Conservation (phyloP, 2,797 vertebrate species). For the Peromyscus aztecus region DNA sequence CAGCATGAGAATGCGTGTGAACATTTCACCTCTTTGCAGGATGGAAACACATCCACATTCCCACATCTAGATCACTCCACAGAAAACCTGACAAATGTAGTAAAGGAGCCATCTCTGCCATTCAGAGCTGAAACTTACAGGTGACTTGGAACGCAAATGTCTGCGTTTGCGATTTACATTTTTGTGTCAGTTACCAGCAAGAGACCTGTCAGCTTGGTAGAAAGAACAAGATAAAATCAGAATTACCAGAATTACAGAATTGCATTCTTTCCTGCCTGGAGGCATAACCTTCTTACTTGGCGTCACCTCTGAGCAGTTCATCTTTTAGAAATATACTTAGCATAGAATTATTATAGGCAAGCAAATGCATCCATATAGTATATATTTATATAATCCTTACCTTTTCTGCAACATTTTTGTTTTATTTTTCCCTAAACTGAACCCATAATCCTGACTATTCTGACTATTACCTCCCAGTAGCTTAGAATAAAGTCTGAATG, state of each 20-base stretch:
- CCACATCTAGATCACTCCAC: not conserved
- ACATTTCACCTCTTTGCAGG: not conserved
- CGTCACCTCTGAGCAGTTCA: constrained; percentile 5
- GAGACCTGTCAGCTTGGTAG: constrained; percentile 66
- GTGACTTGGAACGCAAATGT: constrained; percentile 34
- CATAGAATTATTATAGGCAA: not conserved
- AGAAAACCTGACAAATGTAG: not conserved
- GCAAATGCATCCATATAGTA: not conserved
- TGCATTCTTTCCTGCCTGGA: constrained; percentile 59
- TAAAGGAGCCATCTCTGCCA: not conserved
- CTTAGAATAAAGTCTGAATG: not conserved
- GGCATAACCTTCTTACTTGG: constrained; percentile 51
- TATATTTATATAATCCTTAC: not conserved
- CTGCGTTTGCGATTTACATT: constrained; percentile 60
- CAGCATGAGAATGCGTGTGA: not conserved
- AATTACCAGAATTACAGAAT: constrained; percentile 56
- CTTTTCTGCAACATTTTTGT: not conserved
- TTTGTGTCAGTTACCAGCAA: constrained; percentile 70
- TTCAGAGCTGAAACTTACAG: constrained; percentile 10
- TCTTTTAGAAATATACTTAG: constrained; percentile 68
- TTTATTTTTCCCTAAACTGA: not conserved
- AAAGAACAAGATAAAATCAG: constrained; percentile 69
- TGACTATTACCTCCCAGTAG: not conserved
- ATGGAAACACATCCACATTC: not conserved
- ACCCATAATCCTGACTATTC: not conserved